A percentile compares a stretch with the other conserved stretches of the same genome.
Evolutionary conservation across 2,113 vertebrate species (phyloP).

Genomic region (Dolichallabes microphthalmus): DNA sequence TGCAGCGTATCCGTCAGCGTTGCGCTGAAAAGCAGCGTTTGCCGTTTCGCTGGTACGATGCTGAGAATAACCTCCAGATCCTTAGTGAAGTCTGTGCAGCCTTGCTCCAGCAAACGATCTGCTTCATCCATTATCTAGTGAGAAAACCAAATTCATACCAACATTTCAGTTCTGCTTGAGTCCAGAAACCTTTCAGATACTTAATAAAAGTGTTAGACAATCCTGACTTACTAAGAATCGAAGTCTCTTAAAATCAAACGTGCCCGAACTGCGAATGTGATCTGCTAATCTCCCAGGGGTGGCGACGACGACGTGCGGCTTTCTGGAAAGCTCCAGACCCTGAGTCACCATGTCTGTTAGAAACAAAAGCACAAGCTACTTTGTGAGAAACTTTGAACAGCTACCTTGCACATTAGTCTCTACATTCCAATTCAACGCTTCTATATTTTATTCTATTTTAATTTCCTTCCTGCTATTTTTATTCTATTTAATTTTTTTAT

Average conservation of each 20-base stretch:
- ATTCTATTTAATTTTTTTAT: too few species aligned
- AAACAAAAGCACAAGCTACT: neutral
- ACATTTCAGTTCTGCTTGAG: neutral
- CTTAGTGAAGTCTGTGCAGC: conserved; percentile 84
- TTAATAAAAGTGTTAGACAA: neutral
- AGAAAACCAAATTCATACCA: neutral
- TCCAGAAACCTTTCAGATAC: neutral
- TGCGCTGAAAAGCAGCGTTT: conserved; percentile 92
- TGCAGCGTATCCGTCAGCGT: conserved; percentile 85
- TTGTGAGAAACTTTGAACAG: neutral
- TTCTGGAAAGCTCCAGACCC: conserved; percentile 83
- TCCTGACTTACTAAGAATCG: conserved; percentile 79
- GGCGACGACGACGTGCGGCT: conserved; percentile 89
- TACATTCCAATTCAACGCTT: too few species aligned
- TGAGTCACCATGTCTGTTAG: conserved; percentile 87
- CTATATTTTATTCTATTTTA: too few species aligned
- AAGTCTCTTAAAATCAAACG: conserved; percentile 83
- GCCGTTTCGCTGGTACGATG: conserved; percentile 72
- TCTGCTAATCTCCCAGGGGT: conserved; percentile 89
- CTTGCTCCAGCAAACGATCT: conserved; percentile 88
- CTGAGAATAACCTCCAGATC: conserved; percentile 88
- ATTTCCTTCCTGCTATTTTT: too few species aligned
- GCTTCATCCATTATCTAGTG: conserved; percentile 93
- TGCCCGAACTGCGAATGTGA: conserved; percentile 88
- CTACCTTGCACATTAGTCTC: too few species aligned